These are phyloP conservation scores for Tupaia tana DNA, from an alignment of 2,113 vertebrate genomes.

Conservation along the genomic window DNA sequence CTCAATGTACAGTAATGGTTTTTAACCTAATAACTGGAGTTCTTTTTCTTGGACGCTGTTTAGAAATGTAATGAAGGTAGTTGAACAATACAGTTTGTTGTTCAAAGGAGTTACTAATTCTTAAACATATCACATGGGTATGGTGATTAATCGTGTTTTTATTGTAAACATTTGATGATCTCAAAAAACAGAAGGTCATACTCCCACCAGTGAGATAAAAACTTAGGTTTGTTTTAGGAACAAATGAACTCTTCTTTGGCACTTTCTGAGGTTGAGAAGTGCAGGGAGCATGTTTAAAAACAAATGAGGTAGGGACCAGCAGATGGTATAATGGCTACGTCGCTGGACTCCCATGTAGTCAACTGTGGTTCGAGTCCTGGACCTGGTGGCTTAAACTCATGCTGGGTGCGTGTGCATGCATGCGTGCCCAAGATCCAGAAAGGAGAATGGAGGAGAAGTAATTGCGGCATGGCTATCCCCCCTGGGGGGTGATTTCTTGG, in stretches of 20 bases:
- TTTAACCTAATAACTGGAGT: background rate
- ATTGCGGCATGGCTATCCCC: too few relatives aligned
- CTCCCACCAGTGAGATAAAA: background rate
- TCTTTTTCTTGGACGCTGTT: slow-evolving; percentile 41
- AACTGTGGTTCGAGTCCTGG: too few relatives aligned
- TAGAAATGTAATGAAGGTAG: slow-evolving; percentile 35
- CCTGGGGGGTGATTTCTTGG: too few relatives aligned
- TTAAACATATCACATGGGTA: slow-evolving; percentile 5
- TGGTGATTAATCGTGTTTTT: slow-evolving; percentile 47
- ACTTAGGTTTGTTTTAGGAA: slow-evolving; percentile 53
- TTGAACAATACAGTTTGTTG: slow-evolving; percentile 22
- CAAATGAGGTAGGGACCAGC: background rate
- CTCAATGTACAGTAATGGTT: background rate
- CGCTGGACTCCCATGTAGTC: too few relatives aligned
- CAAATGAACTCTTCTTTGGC: slow-evolving; percentile 32
- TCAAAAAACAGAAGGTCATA: slow-evolving; percentile 13
- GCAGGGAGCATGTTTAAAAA: background rate
- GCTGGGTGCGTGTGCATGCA: too few relatives aligned
- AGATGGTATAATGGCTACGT: too few relatives aligned
- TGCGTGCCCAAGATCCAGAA: too few relatives aligned
- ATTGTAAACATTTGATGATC: slow-evolving; percentile 59
- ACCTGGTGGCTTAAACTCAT: too few relatives aligned
- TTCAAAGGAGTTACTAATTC: slow-evolving; percentile 11
- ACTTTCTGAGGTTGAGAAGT: background rate
- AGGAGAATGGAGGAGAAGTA: too few relatives aligned